Base-by-base conservation (phyloP, 2,888 invertebrate species). In the Sicus ferrugineus region DNA sequence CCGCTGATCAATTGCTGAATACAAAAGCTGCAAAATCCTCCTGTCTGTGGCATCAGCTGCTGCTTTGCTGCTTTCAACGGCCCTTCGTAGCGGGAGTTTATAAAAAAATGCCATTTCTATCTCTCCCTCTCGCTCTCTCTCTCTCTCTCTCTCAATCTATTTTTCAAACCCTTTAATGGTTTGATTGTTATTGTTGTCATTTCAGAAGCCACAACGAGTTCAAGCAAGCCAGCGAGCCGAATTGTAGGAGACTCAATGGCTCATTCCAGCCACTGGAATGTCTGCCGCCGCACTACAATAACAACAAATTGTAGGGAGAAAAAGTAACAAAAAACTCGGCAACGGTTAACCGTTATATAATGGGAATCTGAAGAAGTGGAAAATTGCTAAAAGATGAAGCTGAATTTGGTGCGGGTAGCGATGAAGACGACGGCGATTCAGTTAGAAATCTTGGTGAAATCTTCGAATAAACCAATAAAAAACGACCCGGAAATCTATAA, bases 271-370 rank as follows among this genome's bases (percentile, higher is more conserved):
- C 63, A 50, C 19, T 19, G 50, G 31, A 31, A 50, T 23, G 34
- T 4, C 11, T 50, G 14, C 48, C 19, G 9, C 64, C 50, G 11
- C 19, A 54, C n/a, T 38, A n/a, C 67, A 61, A 67, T 66, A 72
- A 70, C 62, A 65, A 70, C 67, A 70, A 72, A 67, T 64, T 68
- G 66, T 23, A 54, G 23, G 11, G 59, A 69, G 64, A 70, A 67
- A 46, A 34, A 69, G 34, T 11, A 21, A 65, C 26, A 58, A 50
- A 30, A 46, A 50, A 48, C 34, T 58, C 59, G 56, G 74, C 75
- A 73, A 77, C 78, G 76, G 78, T 77, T 14, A 23, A 11, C 23
- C 2, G 76, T 74, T 73, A 67, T 5, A 48, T 28, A 58, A 68
- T 67, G 73, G 72, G 26, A 42, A 58, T 46, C 34, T 52, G 14